Evolutionary conservation across 2,113 vertebrate species (phyloP).

Genomic region (Fregetta grallaria): DNA sequence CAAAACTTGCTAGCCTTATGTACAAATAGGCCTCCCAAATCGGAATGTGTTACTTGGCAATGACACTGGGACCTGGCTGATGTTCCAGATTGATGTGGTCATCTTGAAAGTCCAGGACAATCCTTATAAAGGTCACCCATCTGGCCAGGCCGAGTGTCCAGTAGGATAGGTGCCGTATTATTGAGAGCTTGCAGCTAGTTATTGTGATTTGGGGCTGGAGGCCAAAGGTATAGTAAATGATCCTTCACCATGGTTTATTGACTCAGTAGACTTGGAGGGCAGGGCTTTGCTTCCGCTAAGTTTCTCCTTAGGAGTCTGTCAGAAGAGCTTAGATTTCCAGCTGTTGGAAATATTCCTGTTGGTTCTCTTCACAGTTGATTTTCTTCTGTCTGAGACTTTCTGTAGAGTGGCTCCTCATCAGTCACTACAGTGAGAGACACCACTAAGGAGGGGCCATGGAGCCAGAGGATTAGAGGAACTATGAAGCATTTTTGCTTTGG

Average conservation of each 20-base stretch:
- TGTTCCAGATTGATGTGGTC: background rate
- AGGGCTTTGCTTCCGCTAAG: background rate
- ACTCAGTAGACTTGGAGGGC: background rate
- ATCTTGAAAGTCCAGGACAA: background rate
- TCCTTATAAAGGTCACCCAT: background rate
- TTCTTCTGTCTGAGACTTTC: background rate
- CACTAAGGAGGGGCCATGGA: background rate
- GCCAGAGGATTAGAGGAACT: background rate
- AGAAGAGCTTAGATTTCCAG: background rate
- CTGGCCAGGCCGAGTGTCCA: no score
- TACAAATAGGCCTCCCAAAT: background rate
- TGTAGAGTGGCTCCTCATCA: background rate
- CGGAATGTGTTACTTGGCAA: no score
- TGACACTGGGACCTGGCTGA: background rate
- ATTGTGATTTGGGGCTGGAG: background rate
- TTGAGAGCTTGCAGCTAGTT: background rate
- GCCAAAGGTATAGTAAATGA: background rate
- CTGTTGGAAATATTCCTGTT: background rate
- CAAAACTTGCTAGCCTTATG: rapidly evolving
- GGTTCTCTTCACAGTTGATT: background rate
- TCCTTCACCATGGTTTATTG: background rate
- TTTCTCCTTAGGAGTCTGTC: background rate
- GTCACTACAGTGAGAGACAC: background rate
- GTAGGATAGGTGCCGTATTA: rapidly evolving
- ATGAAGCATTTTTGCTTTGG: background rate